Evolutionary conservation across 1,140 invertebrate species (phyloP).

Genomic region (Heliconius hermathena): DNA sequence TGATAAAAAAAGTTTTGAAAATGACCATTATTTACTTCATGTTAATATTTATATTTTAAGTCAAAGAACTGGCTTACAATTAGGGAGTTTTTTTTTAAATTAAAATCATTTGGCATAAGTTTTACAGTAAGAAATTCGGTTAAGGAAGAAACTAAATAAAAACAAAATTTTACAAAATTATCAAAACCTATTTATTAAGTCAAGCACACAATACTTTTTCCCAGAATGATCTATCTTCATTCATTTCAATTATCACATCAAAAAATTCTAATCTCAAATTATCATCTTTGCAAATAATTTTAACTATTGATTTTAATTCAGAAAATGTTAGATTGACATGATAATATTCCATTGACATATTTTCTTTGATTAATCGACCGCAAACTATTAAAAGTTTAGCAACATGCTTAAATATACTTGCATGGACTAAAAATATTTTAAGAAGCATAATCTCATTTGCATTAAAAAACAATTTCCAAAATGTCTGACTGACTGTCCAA

Average conservation of each 20-base stretch:
- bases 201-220: slow-evolving; percentile 39
- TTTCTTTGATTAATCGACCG: slow-evolving; percentile 61
- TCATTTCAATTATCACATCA: slow-evolving; percentile 30
- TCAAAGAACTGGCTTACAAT: too few relatives aligned
- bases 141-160: background rate
- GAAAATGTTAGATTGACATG: slow-evolving; percentile 80
- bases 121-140: background rate
- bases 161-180: background rate
- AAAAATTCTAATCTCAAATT: slow-evolving; percentile 60
- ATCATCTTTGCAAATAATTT: slow-evolving; percentile 58
- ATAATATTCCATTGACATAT: slow-evolving; percentile 71
- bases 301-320: slow-evolving; percentile 75
- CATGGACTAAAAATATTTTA: slow-evolving; percentile 72
- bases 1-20: too few relatives aligned
- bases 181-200: background rate
- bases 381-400: slow-evolving; percentile 82
- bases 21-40: too few relatives aligned
- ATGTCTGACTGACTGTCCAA: slow-evolving; percentile 49
- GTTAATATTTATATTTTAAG: too few relatives aligned
- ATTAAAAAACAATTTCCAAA: slow-evolving; percentile 77
- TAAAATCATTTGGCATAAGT: too few relatives aligned
- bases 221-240: slow-evolving; percentile 55
- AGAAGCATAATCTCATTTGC: slow-evolving; percentile 69
- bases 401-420: slow-evolving; percentile 76
- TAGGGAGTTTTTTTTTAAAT: too few relatives aligned